These are phyloP conservation scores for Druon quercuslanigerum DNA, from an alignment of 1,140 invertebrate species.

Conservation along the genomic window DNA sequence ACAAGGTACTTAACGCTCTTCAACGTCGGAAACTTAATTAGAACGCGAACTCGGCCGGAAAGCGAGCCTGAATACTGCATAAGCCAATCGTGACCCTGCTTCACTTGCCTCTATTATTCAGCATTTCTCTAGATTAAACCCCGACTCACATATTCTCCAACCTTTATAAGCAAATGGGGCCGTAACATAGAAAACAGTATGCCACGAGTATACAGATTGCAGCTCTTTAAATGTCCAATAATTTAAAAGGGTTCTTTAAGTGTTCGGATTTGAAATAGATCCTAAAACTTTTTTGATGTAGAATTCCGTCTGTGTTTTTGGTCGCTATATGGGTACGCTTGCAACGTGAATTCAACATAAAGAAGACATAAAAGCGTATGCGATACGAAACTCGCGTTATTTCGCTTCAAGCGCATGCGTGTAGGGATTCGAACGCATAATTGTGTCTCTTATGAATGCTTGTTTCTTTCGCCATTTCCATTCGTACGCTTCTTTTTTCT, in stretches of 20 bases:
- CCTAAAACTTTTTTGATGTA: too few relatives aligned
- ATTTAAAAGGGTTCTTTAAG: neutral
- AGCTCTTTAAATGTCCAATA: conserved; percentile 38
- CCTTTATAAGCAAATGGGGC: conserved; percentile 54
- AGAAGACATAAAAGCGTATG: too few relatives aligned
- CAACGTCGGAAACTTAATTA: conserved; percentile 70
- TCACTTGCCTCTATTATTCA: conserved; percentile 71
- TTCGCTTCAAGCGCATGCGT: too few relatives aligned
- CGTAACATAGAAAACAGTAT: conserved; percentile 43
- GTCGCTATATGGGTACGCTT: too few relatives aligned
- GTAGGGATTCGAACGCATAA: too few relatives aligned
- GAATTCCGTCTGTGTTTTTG: too few relatives aligned
- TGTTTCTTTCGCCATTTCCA: too few relatives aligned
- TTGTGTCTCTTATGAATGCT: too few relatives aligned
- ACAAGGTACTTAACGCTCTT: conserved; percentile 68
- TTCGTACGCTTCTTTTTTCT: too few relatives aligned
- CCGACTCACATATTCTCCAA: conserved; percentile 57
- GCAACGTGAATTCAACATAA: too few relatives aligned
- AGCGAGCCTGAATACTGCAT: conserved; percentile 71
- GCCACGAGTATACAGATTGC: conserved; percentile 18
- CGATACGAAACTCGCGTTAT: too few relatives aligned
- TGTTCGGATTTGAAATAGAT: too few relatives aligned
- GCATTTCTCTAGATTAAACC: conserved; percentile 75
- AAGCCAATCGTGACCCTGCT: conserved; percentile 69
- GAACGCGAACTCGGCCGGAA: conserved; percentile 61